Conservation (phyloP, 2,113 vertebrate species). For the Microtus ochrogaster region DNA sequence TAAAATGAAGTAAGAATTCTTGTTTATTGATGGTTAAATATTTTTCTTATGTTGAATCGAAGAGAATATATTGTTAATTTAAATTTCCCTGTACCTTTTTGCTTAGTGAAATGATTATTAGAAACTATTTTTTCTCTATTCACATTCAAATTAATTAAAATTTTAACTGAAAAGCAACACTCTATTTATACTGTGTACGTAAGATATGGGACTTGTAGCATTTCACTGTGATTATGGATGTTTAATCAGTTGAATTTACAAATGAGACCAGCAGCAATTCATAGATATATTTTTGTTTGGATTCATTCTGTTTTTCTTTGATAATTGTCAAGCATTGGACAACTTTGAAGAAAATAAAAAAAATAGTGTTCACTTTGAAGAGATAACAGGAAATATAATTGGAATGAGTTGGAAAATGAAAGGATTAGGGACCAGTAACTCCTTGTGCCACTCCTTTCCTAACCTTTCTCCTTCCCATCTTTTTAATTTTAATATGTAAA, state of each 20-base stretch:
- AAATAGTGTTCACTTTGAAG: background rate
- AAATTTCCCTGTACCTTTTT: background rate
- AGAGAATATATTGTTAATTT: background rate
- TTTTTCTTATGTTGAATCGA: background rate
- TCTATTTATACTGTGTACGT: background rate
- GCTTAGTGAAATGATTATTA: background rate
- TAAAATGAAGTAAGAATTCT: background rate
- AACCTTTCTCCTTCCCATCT: background rate
- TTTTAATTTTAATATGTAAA: background rate
- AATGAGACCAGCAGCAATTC: background rate
- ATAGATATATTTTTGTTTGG: background rate
- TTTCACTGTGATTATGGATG: background rate
- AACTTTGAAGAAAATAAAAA: background rate
- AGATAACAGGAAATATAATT: background rate
- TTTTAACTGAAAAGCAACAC: background rate
- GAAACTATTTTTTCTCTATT: background rate
- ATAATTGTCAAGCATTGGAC: background rate
- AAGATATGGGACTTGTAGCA: background rate
- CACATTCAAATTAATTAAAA: background rate
- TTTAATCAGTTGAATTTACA: background rate
- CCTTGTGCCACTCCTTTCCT: background rate
- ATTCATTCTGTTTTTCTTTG: background rate
- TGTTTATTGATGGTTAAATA: background rate
- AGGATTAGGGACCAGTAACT: background rate
- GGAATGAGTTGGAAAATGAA: background rate